Conservation (phyloP, 2,888 invertebrate genomes). For the Drosophila prostipennis region DNA sequence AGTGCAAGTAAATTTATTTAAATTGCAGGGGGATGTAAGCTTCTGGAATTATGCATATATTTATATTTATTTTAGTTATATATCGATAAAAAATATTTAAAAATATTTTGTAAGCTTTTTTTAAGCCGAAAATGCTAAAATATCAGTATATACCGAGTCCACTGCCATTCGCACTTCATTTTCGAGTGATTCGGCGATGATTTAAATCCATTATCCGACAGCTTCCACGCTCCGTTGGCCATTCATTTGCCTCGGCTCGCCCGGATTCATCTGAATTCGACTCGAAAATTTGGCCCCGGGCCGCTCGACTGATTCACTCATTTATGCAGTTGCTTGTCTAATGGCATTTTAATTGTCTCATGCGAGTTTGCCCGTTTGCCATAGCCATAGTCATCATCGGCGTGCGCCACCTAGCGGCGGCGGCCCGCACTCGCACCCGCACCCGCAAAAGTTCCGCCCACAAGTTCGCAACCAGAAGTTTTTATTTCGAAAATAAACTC, state of each 20-base stretch:
- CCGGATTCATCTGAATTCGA: conserved; percentile 16
- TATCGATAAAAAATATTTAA: no score
- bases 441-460: conserved; percentile 8
- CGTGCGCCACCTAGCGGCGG: conserved; percentile 32
- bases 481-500: conserved; percentile 70
- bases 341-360: conserved; percentile 72
- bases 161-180: conserved; percentile 26
- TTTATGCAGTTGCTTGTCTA: conserved; percentile 60
- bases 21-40: neutral
- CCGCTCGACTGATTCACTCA: conserved; percentile 32
- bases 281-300: conserved; percentile 12
- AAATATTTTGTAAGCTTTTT: no score
- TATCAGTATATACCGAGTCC: neutral
- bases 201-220: conserved; percentile 26
- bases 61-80: no score
- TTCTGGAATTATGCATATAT: neutral
- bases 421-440: conserved; percentile 6
- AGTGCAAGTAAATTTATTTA: neutral
- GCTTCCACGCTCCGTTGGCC: conserved; percentile 30
- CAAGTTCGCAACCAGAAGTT: conserved; percentile 53
- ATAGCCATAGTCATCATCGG: neutral
- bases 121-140: no score
- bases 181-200: conserved; percentile 11
- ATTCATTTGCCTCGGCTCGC: conserved; percentile 34
- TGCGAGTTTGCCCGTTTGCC: conserved; percentile 25